These are phyloP conservation scores for Sturnus vulgaris DNA, from an alignment of 2,113 vertebrate genomes.

Conservation along the genomic window DNA sequence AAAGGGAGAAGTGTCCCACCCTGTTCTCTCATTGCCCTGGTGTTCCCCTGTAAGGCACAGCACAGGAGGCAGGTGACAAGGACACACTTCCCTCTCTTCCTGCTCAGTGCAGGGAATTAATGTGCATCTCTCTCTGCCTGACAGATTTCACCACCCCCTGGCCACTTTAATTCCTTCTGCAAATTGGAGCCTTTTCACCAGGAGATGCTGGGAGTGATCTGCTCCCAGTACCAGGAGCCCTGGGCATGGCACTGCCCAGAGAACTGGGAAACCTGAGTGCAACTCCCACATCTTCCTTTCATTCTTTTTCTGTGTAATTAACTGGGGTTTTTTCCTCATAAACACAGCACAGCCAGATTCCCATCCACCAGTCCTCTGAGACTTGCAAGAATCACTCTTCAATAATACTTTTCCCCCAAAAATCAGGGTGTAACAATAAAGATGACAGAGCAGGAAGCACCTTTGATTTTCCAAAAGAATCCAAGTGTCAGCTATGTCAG, in stretches of 20 bases:
- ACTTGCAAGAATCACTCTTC: background rate
- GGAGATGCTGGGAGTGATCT: background rate
- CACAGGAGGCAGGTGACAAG: background rate
- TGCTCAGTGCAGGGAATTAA: background rate
- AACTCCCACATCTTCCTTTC: background rate
- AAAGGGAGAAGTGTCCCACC: background rate
- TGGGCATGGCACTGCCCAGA: background rate
- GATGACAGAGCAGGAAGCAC: background rate
- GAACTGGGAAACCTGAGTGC: background rate
- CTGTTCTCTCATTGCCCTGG: background rate
- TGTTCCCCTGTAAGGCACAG: background rate
- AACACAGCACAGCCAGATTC: background rate
- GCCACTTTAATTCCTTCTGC: background rate
- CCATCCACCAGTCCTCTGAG: background rate
- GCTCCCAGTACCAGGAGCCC: background rate
- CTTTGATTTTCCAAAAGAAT: background rate
- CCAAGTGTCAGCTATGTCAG: background rate
- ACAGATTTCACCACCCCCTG: background rate
- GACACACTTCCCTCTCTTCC: background rate
- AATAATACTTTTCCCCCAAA: background rate
- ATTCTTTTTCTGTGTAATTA: background rate
- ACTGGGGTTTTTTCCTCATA: background rate
- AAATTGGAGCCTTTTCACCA: background rate
- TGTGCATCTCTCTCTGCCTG: background rate
- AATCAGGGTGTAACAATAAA: background rate